Conservation (phyloP, 2,888 invertebrate species). For the Arrhopalites spinosus region DNA sequence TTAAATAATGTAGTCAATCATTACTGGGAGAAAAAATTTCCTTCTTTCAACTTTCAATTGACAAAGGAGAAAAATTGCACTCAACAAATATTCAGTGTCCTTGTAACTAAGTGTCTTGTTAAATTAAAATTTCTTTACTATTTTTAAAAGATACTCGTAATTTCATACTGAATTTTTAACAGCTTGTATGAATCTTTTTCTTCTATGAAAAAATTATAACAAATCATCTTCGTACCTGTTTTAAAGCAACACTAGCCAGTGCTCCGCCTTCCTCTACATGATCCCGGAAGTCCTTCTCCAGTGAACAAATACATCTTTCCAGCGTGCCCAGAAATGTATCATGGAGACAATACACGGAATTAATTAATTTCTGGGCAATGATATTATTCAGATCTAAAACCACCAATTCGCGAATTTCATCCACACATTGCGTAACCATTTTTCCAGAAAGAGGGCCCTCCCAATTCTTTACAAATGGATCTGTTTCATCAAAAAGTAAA, state of each 20-base stretch:
- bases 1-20: no score
- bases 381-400: slow-evolving; percentile 74
- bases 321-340: slow-evolving; percentile 83
- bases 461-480: slow-evolving; percentile 53
- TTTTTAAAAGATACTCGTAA: no score
- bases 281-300: slow-evolving; percentile 58
- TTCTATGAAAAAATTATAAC: no score
- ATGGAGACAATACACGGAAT: slow-evolving; percentile 79
- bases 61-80: no score
- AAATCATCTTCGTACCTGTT: slow-evolving; percentile 64
- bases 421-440: slow-evolving; percentile 64
- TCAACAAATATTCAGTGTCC: no score
- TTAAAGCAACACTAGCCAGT: slow-evolving; percentile 73
- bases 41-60: background rate
- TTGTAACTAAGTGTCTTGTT: no score
- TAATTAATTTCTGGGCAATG: slow-evolving; percentile 76
- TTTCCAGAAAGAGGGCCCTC: slow-evolving; percentile 55
- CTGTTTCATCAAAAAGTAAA: slow-evolving; percentile 26
- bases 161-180: no score
- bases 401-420: slow-evolving; percentile 78
- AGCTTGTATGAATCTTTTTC: no score
- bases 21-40: no score
- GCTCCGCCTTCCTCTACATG: slow-evolving; percentile 61
- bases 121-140: no score
- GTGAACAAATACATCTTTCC: slow-evolving; percentile 72